Conservation (phyloP, 2,888 invertebrate species). For the Eueremaeus valkanovi region DNA sequence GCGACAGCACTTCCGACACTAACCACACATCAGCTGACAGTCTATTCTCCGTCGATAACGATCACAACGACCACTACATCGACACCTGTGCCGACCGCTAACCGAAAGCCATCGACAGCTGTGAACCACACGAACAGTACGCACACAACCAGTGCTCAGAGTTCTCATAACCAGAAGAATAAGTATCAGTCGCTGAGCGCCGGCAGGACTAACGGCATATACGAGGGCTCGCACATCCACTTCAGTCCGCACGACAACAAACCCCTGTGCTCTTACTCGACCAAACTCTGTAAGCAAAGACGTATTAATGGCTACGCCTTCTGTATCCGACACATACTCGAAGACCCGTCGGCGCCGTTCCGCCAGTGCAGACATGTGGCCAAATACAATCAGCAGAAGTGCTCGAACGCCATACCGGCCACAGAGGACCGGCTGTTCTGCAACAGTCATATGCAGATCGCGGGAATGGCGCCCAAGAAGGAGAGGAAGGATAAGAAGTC, state of each 20-base stretch:
- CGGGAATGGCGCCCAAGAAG: constrained; percentile 52
- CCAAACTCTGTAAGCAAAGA: constrained; percentile 57
- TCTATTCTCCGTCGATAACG: not conserved
- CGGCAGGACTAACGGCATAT: constrained; percentile 48
- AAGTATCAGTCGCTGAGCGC: not conserved
- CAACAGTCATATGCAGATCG: constrained; percentile 56
- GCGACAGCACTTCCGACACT: not conserved
- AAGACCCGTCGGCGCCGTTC: constrained; percentile 57
- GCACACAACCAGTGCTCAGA: not conserved
- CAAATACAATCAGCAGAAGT: constrained; percentile 54
- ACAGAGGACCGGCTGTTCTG: constrained; percentile 56
- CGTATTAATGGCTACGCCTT: constrained; percentile 57
- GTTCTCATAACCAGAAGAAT: not conserved
- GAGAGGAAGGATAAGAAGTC: constrained; percentile 49
- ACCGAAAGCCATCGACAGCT: not conserved
- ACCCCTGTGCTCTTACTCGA: constrained; percentile 55
- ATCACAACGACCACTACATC: not conserved
- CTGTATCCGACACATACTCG: constrained; percentile 56
- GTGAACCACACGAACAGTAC: no score
- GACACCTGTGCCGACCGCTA: not conserved
- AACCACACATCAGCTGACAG: not conserved
- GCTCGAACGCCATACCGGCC: constrained; percentile 55
- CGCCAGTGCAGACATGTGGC: constrained; percentile 49
- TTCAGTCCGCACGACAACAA: constrained; percentile 55
- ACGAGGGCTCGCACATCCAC: constrained; percentile 57